Evolutionary conservation across 2,113 vertebrate genomes (phyloP).

Genomic region (Amazona vittata): DNA sequence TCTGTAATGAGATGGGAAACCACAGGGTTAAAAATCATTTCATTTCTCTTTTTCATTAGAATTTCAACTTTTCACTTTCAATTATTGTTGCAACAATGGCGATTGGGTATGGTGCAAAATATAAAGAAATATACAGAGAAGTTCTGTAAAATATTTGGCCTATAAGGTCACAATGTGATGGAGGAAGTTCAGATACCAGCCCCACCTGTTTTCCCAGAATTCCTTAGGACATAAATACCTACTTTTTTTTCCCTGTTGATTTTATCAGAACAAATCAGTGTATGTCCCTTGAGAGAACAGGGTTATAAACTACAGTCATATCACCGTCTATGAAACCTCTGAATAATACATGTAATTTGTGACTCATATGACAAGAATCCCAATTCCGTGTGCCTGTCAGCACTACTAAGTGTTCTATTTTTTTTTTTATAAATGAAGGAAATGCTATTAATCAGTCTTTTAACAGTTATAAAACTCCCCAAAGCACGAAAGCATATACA

Average conservation of each 20-base stretch:
- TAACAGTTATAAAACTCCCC: background rate
- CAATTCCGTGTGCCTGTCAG: background rate
- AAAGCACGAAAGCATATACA: background rate
- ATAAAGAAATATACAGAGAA: background rate
- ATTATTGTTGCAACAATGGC: background rate
- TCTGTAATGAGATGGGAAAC: background rate
- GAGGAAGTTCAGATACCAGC: background rate
- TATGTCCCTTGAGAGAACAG: background rate
- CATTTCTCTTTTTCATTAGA: background rate
- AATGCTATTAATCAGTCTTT: background rate
- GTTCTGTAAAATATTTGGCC: background rate
- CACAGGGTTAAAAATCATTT: background rate
- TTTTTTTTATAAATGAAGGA: background rate
- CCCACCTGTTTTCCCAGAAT: background rate
- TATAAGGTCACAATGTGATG: background rate
- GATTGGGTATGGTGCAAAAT: background rate
- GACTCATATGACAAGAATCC: constrained; percentile 22
- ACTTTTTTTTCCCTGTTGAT: background rate
- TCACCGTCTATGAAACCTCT: background rate
- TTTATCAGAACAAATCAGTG: constrained; percentile 12
- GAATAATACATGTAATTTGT: constrained; percentile 54
- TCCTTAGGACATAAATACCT: background rate
- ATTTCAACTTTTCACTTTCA: background rate
- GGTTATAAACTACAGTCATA: background rate
- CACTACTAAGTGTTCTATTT: background rate